Conservation (phyloP, 2,888 invertebrate genomes). For the Machimus atricapillus region DNA sequence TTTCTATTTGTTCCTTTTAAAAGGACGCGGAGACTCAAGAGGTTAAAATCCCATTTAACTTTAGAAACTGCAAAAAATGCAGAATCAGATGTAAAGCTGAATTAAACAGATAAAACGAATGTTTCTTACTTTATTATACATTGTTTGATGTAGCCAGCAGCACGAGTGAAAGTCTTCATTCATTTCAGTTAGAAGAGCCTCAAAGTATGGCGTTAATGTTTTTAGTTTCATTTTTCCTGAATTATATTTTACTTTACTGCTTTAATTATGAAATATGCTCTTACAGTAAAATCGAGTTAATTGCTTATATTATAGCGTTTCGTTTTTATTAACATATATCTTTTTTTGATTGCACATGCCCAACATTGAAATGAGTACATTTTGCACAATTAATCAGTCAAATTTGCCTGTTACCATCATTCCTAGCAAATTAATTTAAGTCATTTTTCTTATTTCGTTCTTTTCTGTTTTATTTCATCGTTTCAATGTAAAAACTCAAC, state of each 20-base stretch:
- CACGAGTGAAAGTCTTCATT: background rate
- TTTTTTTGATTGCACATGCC: background rate
- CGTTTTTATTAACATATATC: background rate
- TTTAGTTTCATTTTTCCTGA: background rate
- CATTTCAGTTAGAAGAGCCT: background rate
- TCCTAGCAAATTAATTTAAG: slow-evolving; percentile 1
- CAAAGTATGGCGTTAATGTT: background rate
- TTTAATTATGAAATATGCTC: background rate
- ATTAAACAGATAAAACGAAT: background rate
- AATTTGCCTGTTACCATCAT: background rate
- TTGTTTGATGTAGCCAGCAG: background rate
- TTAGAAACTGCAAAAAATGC: too few species aligned
- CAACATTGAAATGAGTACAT: background rate
- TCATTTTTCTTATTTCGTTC: slow-evolving; percentile 32
- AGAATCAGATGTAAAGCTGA: background rate
- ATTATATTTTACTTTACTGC: background rate
- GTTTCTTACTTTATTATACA: background rate
- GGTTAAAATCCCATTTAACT: too few species aligned
- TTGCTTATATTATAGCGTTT: background rate
- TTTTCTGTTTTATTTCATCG: slow-evolving; percentile 17
- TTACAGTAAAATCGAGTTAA: background rate
- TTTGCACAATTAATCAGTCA: background rate
- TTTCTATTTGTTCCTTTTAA: too few species aligned
- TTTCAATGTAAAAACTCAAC: background rate
- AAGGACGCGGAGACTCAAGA: too few species aligned